Conservation (phyloP, 2,888 invertebrate species). For the Rotaria magnacalcarata region DNA sequence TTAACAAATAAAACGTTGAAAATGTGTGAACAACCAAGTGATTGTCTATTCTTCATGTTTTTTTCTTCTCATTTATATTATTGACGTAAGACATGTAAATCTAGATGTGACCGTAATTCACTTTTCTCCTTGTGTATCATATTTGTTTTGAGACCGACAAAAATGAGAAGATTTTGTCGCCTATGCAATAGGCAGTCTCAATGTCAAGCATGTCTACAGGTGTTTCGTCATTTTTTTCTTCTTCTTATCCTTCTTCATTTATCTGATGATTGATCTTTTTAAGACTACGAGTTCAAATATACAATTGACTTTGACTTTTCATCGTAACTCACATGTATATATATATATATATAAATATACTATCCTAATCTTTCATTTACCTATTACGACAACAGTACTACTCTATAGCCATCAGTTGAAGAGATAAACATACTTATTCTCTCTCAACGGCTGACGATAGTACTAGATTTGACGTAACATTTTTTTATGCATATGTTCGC, state of each 20-base stretch:
- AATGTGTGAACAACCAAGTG: background rate
- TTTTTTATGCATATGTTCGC: background rate
- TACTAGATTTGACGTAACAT: background rate
- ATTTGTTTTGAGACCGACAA: background rate
- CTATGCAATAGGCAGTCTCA: background rate
- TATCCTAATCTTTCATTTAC: background rate
- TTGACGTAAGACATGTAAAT: background rate
- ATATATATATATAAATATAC: background rate
- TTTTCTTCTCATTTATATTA: background rate
- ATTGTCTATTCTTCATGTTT: background rate
- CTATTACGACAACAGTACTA: background rate
- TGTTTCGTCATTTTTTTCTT: background rate
- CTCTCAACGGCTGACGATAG: background rate
- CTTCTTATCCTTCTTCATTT: background rate
- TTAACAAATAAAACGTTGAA: background rate
- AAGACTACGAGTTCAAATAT: background rate
- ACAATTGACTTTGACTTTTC: constrained; percentile 1
- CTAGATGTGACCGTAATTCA: background rate
- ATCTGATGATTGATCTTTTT: background rate
- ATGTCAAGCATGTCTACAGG: constrained; percentile 22
- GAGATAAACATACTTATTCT: constrained; percentile 4
- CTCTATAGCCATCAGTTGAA: background rate
- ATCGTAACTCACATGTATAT: background rate
- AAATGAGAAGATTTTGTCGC: background rate
- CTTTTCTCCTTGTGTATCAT: background rate